A percentile compares a stretch with the other conserved stretches of the same genome.
Conservation (phyloP, 2,113 vertebrate genomes). For the Albula goreensis region DNA sequence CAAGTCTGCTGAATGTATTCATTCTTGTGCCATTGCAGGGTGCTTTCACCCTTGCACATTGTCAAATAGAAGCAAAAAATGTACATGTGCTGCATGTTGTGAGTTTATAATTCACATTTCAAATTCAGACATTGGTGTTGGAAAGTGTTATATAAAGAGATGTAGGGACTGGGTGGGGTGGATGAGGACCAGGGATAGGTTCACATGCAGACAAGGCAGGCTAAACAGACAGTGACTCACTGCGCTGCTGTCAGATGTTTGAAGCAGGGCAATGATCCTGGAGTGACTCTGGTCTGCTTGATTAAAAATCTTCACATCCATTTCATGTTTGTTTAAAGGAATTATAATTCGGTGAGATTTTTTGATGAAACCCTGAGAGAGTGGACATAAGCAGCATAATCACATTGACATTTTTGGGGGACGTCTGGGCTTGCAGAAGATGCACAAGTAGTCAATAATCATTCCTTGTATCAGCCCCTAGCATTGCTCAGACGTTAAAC, state of each 20-base stretch:
- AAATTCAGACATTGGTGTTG: neutral
- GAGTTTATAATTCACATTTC: neutral
- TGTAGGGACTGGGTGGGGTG: neutral
- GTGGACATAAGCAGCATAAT: neutral
- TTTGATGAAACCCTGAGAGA: neutral
- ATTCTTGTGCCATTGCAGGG: neutral
- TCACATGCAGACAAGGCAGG: neutral
- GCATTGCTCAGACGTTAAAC: neutral
- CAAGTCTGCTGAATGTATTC: neutral
- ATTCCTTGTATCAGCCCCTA: neutral
- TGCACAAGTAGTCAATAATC: neutral
- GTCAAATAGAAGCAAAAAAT: too few species aligned
- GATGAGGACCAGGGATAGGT: neutral
- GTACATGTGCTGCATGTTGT: neutral
- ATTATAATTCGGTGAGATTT: neutral
- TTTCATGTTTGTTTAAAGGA: slow-evolving; percentile 10
- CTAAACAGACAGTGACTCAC: slow-evolving; percentile 22
- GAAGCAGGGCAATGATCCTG: slow-evolving; percentile 33
- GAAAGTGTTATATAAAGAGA: neutral
- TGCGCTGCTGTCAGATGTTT: slow-evolving; percentile 27
- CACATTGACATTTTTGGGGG: neutral
- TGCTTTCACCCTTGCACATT: too few species aligned
- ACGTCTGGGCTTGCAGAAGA: neutral
- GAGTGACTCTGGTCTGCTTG: slow-evolving; percentile 20
- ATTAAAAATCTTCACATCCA: slow-evolving; percentile 2